Evolutionary conservation across 2,113 vertebrate species (phyloP).

Genomic region (Spilogale gracilis): DNA sequence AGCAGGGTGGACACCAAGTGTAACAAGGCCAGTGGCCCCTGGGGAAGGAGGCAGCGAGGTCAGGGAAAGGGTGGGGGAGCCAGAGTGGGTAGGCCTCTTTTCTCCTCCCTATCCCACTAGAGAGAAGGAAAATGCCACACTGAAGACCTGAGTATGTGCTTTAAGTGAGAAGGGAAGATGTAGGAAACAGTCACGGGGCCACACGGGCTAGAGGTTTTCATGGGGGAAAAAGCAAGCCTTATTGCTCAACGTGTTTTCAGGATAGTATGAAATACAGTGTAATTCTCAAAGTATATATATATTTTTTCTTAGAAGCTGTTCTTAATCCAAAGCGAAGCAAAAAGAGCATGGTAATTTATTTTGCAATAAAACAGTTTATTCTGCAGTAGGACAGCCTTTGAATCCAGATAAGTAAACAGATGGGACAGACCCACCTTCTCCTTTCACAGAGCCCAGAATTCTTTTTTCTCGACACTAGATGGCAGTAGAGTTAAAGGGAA

Average conservation of each 20-base stretch:
- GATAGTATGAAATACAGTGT: background rate
- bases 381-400: background rate
- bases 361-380: constrained; percentile 24
- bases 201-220: background rate
- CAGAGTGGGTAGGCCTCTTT: background rate
- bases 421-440: background rate
- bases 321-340: constrained; percentile 36
- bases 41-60: background rate
- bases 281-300: background rate
- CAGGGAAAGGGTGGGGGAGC: background rate
- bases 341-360: background rate
- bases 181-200: background rate
- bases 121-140: background rate
- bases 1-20: background rate
- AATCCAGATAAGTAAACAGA: background rate
- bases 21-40: background rate
- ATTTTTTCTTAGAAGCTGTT: background rate
- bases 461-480: constrained; percentile 53
- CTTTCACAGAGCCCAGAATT: background rate
- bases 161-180: background rate
- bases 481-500: constrained; percentile 72
- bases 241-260: background rate
- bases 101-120: background rate
- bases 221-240: background rate
- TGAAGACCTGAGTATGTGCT: background rate